Percentiles rank a stretch among this genome's conserved stretches.
Evolutionary conservation across 2,888 invertebrate species (phyloP).

Genomic region (Gibbula magus): DNA sequence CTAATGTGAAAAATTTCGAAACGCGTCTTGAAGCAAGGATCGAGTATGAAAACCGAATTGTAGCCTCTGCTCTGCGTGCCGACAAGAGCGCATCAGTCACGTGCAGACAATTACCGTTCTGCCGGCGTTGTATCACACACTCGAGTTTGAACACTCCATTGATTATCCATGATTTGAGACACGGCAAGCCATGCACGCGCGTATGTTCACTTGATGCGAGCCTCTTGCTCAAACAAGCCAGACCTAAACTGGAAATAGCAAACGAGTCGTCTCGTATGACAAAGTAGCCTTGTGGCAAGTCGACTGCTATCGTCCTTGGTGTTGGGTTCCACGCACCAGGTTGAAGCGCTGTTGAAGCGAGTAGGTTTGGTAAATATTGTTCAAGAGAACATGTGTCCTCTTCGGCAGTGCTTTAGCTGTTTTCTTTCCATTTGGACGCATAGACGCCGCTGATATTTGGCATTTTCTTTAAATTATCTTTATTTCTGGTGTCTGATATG

Average conservation of each 20-base stretch:
- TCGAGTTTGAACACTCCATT: slow-evolving; percentile 14
- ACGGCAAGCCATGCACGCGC: slow-evolving; percentile 14
- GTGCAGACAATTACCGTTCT: slow-evolving; percentile 5
- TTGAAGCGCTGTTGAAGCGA: too few relatives aligned
- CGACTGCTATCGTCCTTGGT: background rate
- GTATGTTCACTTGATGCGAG: background rate
- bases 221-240: too few relatives aligned
- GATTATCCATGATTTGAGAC: slow-evolving; percentile 16
- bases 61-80: background rate
- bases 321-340: too few relatives aligned
- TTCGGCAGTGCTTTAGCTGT: too few relatives aligned
- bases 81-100: background rate
- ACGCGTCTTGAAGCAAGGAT: background rate
- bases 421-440: too few relatives aligned
- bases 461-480: too few relatives aligned
- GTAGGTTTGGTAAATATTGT: too few relatives aligned
- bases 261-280: background rate
- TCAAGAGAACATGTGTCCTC: too few relatives aligned
- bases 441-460: too few relatives aligned
- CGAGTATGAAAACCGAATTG: slow-evolving; percentile 21
- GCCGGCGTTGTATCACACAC: background rate
- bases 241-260: background rate
- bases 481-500: too few relatives aligned
- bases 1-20: slow-evolving; percentile 20
- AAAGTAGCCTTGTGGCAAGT: background rate